These are phyloP conservation scores for Pteromalus puparum DNA, from an alignment of 1,140 invertebrate species.

Conservation along the genomic window DNA sequence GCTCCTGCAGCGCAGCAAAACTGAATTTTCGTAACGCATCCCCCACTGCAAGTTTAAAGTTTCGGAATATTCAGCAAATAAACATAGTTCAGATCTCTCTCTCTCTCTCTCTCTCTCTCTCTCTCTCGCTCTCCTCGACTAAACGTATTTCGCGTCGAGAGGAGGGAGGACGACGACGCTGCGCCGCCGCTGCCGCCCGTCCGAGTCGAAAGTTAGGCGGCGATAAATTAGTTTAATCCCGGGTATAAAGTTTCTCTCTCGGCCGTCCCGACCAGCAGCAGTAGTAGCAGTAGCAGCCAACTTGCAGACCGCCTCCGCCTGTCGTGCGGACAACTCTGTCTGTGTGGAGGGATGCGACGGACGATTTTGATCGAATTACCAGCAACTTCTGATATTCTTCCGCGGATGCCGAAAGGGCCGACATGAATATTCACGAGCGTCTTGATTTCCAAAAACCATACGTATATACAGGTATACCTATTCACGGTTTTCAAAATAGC, in stretches of 20 bases:
- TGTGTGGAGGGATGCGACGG: not conserved
- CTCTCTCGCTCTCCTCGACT: not conserved
- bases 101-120: not conserved
- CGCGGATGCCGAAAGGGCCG: not conserved
- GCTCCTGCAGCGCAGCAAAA: not conserved
- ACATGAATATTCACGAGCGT: conserved; percentile 31
- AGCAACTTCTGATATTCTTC: conserved; percentile 33
- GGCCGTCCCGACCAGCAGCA: not conserved
- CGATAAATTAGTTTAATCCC: conserved; percentile 54
- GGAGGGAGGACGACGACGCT: not conserved
- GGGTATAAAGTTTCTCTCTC: conserved; percentile 40
- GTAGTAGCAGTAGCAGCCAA: not conserved
- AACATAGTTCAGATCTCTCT: conserved; percentile 27
- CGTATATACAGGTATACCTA: no score
- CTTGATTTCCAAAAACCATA: not conserved
- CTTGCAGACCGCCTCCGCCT: not conserved
- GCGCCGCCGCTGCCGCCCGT: conserved; percentile 29
- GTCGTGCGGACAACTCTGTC: not conserved
- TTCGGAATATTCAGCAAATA: conserved; percentile 50
- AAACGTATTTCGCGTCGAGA: conserved; percentile 33
- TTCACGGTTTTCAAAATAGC: no score
- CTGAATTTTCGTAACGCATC: conserved; percentile 37
- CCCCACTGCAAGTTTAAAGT: conserved; percentile 26
- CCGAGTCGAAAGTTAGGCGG: conserved; percentile 44
- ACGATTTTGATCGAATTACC: conserved; percentile 41